phyloP scores from a whole-genome alignment of 2,797 vertebrate species.

The Acanthurus leucopareius region DNA sequence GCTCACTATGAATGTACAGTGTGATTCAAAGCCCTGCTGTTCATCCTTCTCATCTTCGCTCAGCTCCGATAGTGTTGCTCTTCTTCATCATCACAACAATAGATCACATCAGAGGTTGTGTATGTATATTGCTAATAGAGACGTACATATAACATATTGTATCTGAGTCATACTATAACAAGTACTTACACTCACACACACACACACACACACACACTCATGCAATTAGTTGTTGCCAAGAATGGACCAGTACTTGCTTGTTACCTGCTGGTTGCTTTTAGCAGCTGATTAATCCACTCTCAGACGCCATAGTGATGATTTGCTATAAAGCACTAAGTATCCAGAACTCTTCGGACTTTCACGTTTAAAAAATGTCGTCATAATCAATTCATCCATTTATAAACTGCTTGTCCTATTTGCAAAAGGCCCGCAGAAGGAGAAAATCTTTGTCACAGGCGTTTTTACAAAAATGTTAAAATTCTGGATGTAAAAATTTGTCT shows the following conservation, averaged over 20 bases:
- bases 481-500: too few species aligned
- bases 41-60: background rate
- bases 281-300: conserved; percentile 32
- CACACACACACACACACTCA: background rate
- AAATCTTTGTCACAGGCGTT: background rate
- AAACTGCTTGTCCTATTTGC: background rate
- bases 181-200: background rate
- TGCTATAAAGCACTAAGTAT: background rate
- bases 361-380: background rate
- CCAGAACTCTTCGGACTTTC: background rate
- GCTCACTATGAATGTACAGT: background rate
- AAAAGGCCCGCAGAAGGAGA: background rate
- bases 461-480: background rate
- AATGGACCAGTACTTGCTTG: conserved; percentile 39
- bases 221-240: background rate
- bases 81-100: conserved; percentile 21
- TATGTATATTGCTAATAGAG: background rate
- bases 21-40: background rate
- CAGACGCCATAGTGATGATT: background rate
- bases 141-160: conserved; percentile 9
- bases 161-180: background rate
- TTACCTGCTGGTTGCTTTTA: conserved; percentile 9
- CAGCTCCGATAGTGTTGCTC: conserved; percentile 2
- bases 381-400: background rate
- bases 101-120: conserved; percentile 5